Evolutionary conservation across 1,140 invertebrate species (phyloP), one percentile per base, ranked within the genome.

Genomic region (Drosophila arizonae): DNA sequence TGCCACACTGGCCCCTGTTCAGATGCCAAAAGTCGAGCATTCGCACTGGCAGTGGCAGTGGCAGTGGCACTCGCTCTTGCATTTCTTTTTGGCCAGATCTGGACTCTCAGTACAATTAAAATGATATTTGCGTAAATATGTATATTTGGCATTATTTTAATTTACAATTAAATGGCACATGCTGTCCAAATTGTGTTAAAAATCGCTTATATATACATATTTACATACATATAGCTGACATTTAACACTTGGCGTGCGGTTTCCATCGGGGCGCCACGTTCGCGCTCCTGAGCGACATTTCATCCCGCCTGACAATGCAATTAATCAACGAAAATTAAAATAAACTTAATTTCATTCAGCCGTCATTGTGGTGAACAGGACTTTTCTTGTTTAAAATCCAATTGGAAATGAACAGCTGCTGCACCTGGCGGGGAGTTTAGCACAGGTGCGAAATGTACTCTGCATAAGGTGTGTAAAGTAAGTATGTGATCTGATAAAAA

Each of bases 271-370:
- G 45, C 51, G 36, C 43, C 55, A 65, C 26, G 48, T 69, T 24
- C 57, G 54, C 48, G 28, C n/a, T 33, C 43, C 10, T 43, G 45
- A n/a, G 24, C 72, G 56, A 71, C 54, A 65, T 76, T 72, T 78
- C 43, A 65, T 63, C 62, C 61, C 26, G 50, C 52, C 76, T 76
- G 85, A 89, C 75, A 89, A 81, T 72, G 80, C 85, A 89, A 89
- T 89, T 89, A 89, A 89, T 89, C 85, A 89, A 64, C 66, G 55
- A 10, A 82, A 87, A 87, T 87, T 87, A 81, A 89, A 85, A 85
- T 79, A 74, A 79, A 89, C 70, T 89, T 72, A 79, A 82, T 84
- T 81, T 57, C 61, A 57, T 77, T 52, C 79, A 72, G 76, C 68
- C 72, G 76, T 76, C 65, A 62, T 69, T 72, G 82, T 50, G 79